Evolutionary conservation across 2,113 vertebrate species (phyloP), one percentile per base, ranked within the genome.

Genomic region (Rutilus rutilus): DNA sequence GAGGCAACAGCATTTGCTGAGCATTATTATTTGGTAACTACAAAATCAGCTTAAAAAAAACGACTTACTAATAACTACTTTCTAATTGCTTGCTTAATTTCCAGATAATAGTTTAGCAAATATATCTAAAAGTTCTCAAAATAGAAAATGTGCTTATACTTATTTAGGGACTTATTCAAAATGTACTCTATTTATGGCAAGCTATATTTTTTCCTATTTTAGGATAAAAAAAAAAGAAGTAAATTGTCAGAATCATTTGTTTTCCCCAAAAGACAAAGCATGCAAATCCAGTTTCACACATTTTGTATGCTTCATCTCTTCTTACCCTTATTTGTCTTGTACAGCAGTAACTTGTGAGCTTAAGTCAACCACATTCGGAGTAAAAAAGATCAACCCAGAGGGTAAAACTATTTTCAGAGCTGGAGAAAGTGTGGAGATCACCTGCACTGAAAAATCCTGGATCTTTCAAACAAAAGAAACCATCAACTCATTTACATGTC

Each of bases 301-400:
- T 50, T 15, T 17, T 0, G 11, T 25, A 1, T 25, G n/a, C 10
- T 25, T 62, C 11, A 12, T 62, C n/a, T 62, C 2, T n/a, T 64
- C 1, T 52, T 85, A 50, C 30, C 30, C 30, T 30, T 30, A 30
- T 30, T 30, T 82, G 12, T 52, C 1, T 62, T 12, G 11, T 45
- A 62, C 67, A 93, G 92, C 0, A 15, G 42, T 82, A 9, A 87
- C 6, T 74, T 94, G 93, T 74, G 9, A 9, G 30, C 62, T 93
- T 52, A 47, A 14, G n/a, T 8, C 45, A 1, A 0, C 14, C 19
- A 23, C 57, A 59, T 0, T 0, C 1, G 88, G 86, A 87, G 86
- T 90, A 84, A 86, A 78, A 3, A 87, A 0, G 0, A 91, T 86
- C 47, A 9, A 45, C 0, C 90, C 91, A 52, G 0, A 0, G 14